Percentiles rank a stretch among this genome's conserved stretches.
These are phyloP conservation scores for Rallus limicola DNA, from an alignment of 2,113 vertebrate species.

Conservation along the genomic window DNA sequence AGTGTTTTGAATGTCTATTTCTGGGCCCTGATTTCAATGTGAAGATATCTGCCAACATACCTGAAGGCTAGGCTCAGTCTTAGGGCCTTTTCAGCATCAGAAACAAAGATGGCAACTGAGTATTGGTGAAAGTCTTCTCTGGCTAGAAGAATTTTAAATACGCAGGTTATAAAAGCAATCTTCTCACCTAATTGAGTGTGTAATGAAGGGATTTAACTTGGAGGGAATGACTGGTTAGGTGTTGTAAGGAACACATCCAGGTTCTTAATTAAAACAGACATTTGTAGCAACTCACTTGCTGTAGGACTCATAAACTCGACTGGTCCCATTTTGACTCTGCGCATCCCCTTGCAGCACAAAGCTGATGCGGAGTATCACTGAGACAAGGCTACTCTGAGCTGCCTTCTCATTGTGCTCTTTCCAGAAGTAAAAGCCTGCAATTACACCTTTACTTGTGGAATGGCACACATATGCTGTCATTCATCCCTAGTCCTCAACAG, in stretches of 20 bases:
- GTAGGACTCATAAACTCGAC: background rate
- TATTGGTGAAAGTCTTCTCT: background rate
- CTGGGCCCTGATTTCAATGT: background rate
- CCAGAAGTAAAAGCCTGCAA: background rate
- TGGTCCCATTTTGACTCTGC: background rate
- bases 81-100: background rate
- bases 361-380: background rate
- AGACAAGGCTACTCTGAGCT: background rate
- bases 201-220: background rate
- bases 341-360: background rate
- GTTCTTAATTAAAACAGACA: background rate
- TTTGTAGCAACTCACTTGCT: background rate
- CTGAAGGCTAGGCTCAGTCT: background rate
- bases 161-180: background rate
- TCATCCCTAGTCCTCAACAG: background rate
- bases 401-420: background rate
- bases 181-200: background rate
- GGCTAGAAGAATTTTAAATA: background rate
- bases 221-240: background rate
- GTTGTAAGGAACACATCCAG: background rate
- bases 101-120: background rate
- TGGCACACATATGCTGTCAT: accelerated
- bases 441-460: background rate
- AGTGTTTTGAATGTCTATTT: background rate
- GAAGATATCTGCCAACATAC: background rate